Base-by-base conservation (phyloP, 1,140 invertebrate genomes). In the Marisa cornuarietis region DNA sequence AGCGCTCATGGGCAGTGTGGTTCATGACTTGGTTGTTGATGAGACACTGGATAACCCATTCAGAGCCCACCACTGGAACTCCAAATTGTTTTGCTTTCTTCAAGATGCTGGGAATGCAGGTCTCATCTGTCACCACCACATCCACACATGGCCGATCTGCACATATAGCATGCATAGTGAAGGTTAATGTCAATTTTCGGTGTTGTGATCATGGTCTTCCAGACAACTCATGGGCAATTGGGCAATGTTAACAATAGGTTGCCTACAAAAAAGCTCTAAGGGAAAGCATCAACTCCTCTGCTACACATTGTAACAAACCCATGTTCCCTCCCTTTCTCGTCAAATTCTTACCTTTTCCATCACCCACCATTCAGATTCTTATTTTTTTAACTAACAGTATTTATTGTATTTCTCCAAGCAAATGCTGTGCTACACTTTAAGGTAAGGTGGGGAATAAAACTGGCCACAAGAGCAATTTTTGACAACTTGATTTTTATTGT, bases 1-100 rank as follows among this genome's bases (percentile, higher is more conserved):
- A 91, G 80, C 84, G 85, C 16, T 85, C 83, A 83, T 90, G 89
- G 49, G 81, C 84, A 26, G 79, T 79, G 78, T 82, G 88, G 66
- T 83, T 78, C 49, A 90, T 79, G 61, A 83, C 61, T 75, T 86
- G 80, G 8, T 89, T 89, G 78, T 86, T 87, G 24, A 92, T 89
- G 13, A 92, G 79, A 81, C 86, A 91, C 83, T 92, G 90, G 49
- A 90, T 88, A 22, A 92, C 82, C 90, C 91, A 92, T 79, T 92
- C 90, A 58, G 86, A 87, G 8, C 89, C 88, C 52, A 91, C 88
- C 26, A 91, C 77, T 11, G 91, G 90, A 24, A 91, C 83, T 49
- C 82, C 82, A 16, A 84, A 76, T 63, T 85, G 79, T 52, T 83
- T 80, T 13, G 88, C 87, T 54, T 81, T 76, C 24, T 81, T 74